Base-by-base conservation (phyloP, 37 sponge, comb jelly and placozoan species). In the Chondrilla cf. caribensis region DNA sequence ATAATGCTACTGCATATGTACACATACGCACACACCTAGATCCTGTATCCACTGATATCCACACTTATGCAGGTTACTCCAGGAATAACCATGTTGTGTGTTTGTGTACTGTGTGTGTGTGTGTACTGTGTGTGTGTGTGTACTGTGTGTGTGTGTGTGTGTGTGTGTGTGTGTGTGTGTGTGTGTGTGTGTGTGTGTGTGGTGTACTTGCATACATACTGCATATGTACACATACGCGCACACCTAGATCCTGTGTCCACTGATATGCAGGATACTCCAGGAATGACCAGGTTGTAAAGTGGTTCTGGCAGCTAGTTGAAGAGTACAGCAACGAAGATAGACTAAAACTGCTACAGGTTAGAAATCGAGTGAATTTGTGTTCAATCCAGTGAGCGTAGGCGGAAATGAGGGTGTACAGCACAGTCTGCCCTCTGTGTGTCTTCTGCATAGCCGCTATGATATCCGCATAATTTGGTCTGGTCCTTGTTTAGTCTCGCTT, bases 291-390 rank as follows among this genome's bases (percentile, higher is more conserved):
- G 15, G 91, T 90, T 60, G 72, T 96, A 28, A 70, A 58, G 55
- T 85, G 86, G 89, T 96, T 96, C 65, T 96, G 96, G 96, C 44
- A 86, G 60, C 90, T 88, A 11, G 85, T 96, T 28, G 89, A 90
- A 72, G 81, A 73, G 78, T 90, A 93, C 40, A 81, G 82, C 51
- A 96, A 96, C 79, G 96, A 96, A 54, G 81, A 90, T 43, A 40
- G 94, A 32, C 91, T 96, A 31, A 54, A 93, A 31, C 83, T 96
- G 15, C 89, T 94, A 29, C 94, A 95, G 81, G 94, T 95, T 28
- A 57, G 64, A 26, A n/a, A n/a, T n/a, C n/a, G n/a, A n/a, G n/a
- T n/a, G n/a, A n/a, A n/a, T n/a, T n/a, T n/a, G n/a, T n/a, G n/a
- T n/a, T n/a, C n/a, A n/a, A n/a, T n/a, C n/a, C n/a, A n/a, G n/a